A percentile compares a stretch with the other conserved stretches of the same genome.
Conservation (phyloP, 2,113 vertebrate genomes). For the Himantopus leucocephalus region DNA sequence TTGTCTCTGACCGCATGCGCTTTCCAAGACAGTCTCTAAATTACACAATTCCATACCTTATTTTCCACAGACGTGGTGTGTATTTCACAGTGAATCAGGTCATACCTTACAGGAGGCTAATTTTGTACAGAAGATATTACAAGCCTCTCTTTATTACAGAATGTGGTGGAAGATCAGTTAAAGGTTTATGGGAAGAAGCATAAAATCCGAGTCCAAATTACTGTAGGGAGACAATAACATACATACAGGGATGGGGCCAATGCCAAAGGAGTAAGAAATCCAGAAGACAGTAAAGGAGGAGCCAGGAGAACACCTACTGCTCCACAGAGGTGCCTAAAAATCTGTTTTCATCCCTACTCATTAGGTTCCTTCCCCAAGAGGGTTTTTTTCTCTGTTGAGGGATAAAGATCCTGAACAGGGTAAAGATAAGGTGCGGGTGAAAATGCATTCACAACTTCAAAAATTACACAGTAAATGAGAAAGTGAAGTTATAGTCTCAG, state of each 20-base stretch:
- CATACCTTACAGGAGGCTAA: background rate
- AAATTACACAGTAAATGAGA: background rate
- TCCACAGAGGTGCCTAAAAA: background rate
- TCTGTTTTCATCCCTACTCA: background rate
- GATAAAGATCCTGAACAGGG: background rate
- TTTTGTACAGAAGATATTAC: background rate
- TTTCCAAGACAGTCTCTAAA: background rate
- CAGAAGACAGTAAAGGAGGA: background rate
- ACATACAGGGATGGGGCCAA: background rate
- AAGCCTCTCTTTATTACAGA: background rate
- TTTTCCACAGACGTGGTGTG: background rate
- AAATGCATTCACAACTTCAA: background rate
- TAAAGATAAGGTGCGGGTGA: background rate
- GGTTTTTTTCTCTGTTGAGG: background rate
- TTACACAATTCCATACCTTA: background rate
- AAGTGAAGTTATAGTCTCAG: background rate
- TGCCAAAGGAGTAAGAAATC: background rate
- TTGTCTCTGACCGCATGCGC: rapidly evolving
- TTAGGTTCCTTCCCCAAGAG: background rate
- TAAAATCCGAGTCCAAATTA: background rate
- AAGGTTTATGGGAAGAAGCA: background rate
- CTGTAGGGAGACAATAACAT: background rate
- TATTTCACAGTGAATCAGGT: background rate
- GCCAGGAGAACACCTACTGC: background rate
- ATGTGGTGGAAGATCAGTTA: background rate